phyloP scores from a whole-genome alignment of 2,797 vertebrate species.

The Sebastes steindachneri region DNA sequence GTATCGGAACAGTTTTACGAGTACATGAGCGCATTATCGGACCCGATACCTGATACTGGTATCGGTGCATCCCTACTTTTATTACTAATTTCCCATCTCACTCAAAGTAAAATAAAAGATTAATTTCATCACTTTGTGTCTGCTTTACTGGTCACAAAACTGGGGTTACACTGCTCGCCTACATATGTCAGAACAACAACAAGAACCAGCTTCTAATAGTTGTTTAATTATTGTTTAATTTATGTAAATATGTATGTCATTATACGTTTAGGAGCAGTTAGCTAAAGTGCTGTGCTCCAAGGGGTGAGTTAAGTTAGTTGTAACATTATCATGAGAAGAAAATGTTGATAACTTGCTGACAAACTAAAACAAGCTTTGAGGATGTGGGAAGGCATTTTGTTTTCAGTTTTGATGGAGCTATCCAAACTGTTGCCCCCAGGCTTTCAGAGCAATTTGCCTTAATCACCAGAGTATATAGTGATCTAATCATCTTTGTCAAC shows the following conservation, averaged over 20 bases:
- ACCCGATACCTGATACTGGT: too few relatives aligned
- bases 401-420: not conserved
- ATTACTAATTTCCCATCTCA: not conserved
- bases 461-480: constrained; percentile 1
- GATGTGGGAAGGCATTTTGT: not conserved
- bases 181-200: not conserved
- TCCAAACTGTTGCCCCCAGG: not conserved
- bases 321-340: not conserved
- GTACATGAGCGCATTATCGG: too few relatives aligned
- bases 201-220: not conserved
- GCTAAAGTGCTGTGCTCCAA: not conserved
- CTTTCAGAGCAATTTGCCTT: not conserved
- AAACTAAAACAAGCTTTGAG: not conserved
- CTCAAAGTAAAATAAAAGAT: not conserved
- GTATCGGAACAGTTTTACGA: too few relatives aligned
- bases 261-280: not conserved
- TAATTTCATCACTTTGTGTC: not conserved
- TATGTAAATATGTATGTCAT: not conserved
- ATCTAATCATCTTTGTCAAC: constrained; percentile 27
- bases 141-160: not conserved
- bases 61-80: not conserved
- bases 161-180: not conserved
- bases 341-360: not conserved
- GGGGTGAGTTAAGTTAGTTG: not conserved
- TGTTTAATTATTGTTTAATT: not conserved